phyloP scores from a whole-genome alignment of 2,888 invertebrate species.

The Lathronympha strigana region DNA sequence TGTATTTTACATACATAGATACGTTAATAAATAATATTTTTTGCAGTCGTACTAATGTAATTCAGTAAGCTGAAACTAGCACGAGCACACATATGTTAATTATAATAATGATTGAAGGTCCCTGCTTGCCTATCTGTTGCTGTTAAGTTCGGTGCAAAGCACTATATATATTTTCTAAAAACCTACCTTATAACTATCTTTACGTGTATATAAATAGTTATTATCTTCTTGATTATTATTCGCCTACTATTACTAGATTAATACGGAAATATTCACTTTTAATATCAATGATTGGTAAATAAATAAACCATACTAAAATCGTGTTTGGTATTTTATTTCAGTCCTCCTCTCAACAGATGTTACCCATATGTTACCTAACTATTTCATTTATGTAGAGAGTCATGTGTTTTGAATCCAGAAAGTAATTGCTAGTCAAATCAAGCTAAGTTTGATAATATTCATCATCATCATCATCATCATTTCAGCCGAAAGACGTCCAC shows the following conservation, averaged over 20 bases:
- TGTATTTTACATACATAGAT: not conserved
- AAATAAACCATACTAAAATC: constrained; percentile 65
- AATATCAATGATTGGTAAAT: constrained; percentile 70
- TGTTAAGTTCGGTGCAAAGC: constrained; percentile 46
- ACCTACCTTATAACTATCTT: constrained; percentile 44
- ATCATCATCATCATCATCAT: too few relatives aligned
- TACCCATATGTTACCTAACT: too few relatives aligned
- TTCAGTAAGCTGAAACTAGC: not conserved
- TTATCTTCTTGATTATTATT: constrained; percentile 55
- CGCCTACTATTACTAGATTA: constrained; percentile 71
- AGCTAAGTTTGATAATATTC: too few relatives aligned
- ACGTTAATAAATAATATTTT: not conserved
- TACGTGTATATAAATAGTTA: constrained; percentile 68
- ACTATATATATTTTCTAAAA: constrained; percentile 37
- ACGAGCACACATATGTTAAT: constrained; percentile 2
- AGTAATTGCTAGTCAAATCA: too few relatives aligned
- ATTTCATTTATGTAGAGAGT: too few relatives aligned
- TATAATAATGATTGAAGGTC: not conserved
- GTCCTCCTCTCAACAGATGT: not conserved
- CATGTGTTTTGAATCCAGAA: too few relatives aligned
- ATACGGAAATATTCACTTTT: constrained; percentile 76
- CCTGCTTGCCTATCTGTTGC: constrained; percentile 13
- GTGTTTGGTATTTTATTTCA: constrained; percentile 44
- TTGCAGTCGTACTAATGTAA: not conserved
- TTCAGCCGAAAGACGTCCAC: too few relatives aligned